Base-by-base conservation (phyloP, 2,797 vertebrate genomes). In the Scomberomorus guttatus region DNA sequence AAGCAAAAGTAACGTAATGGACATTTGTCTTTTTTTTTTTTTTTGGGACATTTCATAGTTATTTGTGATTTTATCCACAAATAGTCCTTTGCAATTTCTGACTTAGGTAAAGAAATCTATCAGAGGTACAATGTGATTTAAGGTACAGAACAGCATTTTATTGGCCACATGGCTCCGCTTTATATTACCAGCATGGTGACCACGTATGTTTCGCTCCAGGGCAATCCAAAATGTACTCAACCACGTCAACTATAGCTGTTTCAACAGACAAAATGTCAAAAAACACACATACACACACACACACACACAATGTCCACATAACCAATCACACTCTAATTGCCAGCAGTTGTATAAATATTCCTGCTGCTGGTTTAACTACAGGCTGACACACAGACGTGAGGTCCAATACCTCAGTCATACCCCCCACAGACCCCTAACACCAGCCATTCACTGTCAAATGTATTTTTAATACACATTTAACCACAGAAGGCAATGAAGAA, bases 331-430 rank as follows among this genome's bases (percentile, higher is more conserved):
- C 44, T 56, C 59, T 91, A 92, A 93, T 88, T 84, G 81, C 48
- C 65, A 13, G 80, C 87, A 90, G 87, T 89, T 94, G 92, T 89
- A 84, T 73, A 92, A 92, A 93, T 86, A 93, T 39, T 67, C 70
- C 54, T 46, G 78, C 65, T 61, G 64, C 69, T 82, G 83, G 76
- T 81, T 87, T 56, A 75, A 90, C 75, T 82, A 50, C 75, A 79
- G 59, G 24, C 74, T 71, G 79, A 85, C 66, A 85, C 57, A 80
- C 64, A 85, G 72, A 68, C 79, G 72, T 75, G 77, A 54, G 32
- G 60, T 75, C 60, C 59, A 65, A 18, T 57, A 42, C 22, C 20
- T 58, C 60, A 65, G 68, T 66, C 71, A 50, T 58, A 66, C 29
- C 71, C 70, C 39, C 57, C 62, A 56, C 46, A 15, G 6, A 68